A percentile compares a stretch with the other conserved stretches of the same genome.
Evolutionary conservation across 1,140 invertebrate species (phyloP).

Genomic region (Listronotus oregonensis): DNA sequence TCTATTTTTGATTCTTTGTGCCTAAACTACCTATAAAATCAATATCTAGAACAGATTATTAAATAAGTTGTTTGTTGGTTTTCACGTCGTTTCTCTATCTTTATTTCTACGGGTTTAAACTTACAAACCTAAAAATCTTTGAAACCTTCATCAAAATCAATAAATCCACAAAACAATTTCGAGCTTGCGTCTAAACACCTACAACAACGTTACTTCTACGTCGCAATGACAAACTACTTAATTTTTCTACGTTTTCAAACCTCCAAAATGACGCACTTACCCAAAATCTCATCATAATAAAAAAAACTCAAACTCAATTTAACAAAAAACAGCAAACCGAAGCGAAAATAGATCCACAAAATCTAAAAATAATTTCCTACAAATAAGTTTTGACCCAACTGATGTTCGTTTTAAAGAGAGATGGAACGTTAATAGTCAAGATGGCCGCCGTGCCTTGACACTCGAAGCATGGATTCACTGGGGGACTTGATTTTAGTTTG

Average conservation of each 20-base stretch:
- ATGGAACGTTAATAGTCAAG: constrained; percentile 45
- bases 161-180: too few relatives aligned
- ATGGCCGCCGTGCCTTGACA: constrained; percentile 44
- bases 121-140: too few relatives aligned
- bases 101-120: too few relatives aligned
- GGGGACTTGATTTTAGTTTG: constrained; percentile 14
- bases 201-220: too few relatives aligned
- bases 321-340: constrained; percentile 29
- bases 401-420: constrained; percentile 36
- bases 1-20: too few relatives aligned
- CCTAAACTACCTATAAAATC: too few relatives aligned
- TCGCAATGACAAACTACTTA: constrained; percentile 16
- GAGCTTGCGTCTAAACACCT: too few relatives aligned
- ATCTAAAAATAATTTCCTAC: constrained; percentile 43
- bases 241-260: constrained; percentile 33
- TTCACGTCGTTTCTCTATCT: too few relatives aligned
- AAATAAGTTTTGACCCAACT: constrained; percentile 26
- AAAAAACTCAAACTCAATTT: constrained; percentile 31
- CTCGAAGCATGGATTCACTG: constrained; percentile 17
- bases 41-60: too few relatives aligned
- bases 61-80: too few relatives aligned
- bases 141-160: too few relatives aligned
- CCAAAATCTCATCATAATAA: constrained; percentile 34
- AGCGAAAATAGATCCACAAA: constrained; percentile 37
- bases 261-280: constrained; percentile 36